Evolutionary conservation across 2,113 vertebrate genomes (phyloP), one percentile per base, ranked within the genome.

Genomic region (Chaetura pelagica): DNA sequence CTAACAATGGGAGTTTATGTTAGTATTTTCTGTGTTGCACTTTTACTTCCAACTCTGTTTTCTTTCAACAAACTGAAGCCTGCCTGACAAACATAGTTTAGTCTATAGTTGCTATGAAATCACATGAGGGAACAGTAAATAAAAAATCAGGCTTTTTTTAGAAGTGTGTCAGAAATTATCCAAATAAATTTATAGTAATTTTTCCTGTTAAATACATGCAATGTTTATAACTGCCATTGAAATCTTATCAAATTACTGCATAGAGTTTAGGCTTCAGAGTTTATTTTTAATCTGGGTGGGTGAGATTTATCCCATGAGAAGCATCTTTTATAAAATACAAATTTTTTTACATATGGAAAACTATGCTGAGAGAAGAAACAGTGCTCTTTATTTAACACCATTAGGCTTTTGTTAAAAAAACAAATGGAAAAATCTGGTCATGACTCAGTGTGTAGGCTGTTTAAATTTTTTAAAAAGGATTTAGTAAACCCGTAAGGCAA

Each of bases 371-470:
- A 79, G 58, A 69, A 89, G 51, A 62, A 89, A 80, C 29, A 77
- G 30, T 81, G 38, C 8, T 87, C 34, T 77, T 63, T 88, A 77
- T 93, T 88, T 90, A 88, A 84, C 64, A 92, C 72, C 0, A 2
- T n/a, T 85, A 48, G 88, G n/a, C 61, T 90, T 94, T 72, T 88
- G 68, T 76, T 91, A 84, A 81, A 83, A 83, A 95, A 94, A 74
- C 68, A 91, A 88, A 73, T 63, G 42, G 34, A 61, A 92, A 95
- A 95, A 90, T 30, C 19, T 84, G 49, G 32, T 93, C 48, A 61
- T 90, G 92, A 97, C 76, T 93, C 85, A 93, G 40, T 94, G 83
- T 75, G 92, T 94, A 93, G 82, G 85, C 57, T 81, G 88, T 52
- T 88, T 91, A 74, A 88, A 88, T 96, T 92, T 84, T 72, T 96